phyloP scores from a whole-genome alignment of 2,888 invertebrate genomes.

The Heliconius cydno region DNA sequence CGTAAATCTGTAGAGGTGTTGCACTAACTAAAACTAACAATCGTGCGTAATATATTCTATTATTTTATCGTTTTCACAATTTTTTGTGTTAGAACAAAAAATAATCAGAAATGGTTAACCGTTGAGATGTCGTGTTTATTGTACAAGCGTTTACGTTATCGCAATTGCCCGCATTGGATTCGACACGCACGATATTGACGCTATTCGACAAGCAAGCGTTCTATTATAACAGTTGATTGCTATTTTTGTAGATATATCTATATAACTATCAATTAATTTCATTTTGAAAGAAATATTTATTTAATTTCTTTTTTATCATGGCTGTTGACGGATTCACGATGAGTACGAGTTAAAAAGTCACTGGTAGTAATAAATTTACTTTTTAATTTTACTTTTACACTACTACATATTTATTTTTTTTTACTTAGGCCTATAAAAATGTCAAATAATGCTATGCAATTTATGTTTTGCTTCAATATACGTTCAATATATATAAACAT shows the following conservation, averaged over 20 bases:
- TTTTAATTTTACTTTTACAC: background rate
- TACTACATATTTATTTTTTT: no score
- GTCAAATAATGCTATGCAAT: no score
- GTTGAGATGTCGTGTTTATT: constrained; percentile 22
- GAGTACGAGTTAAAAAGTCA: background rate
- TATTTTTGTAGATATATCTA: background rate
- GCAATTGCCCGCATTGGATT: constrained; percentile 45
- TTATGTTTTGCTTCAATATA: no score
- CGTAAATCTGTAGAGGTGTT: no score
- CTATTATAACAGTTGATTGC: constrained; percentile 10
- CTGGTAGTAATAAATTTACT: background rate
- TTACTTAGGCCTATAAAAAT: no score
- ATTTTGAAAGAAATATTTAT: constrained; percentile 3
- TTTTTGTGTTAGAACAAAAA: constrained; percentile 10
- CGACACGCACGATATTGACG: constrained; percentile 39
- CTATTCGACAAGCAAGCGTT: constrained; percentile 47
- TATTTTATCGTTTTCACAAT: background rate
- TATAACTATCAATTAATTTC: background rate
- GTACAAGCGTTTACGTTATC: constrained; percentile 43
- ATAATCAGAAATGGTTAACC: constrained; percentile 12
- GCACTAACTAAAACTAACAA: background rate
- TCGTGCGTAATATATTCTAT: background rate
- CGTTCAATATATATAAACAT: no score
- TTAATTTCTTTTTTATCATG: background rate
- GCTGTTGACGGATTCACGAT: background rate